Percentiles rank a stretch among this genome's conserved stretches.
phyloP scores from a whole-genome alignment of 2,797 vertebrate species.

The Phalloptychus januarius region DNA sequence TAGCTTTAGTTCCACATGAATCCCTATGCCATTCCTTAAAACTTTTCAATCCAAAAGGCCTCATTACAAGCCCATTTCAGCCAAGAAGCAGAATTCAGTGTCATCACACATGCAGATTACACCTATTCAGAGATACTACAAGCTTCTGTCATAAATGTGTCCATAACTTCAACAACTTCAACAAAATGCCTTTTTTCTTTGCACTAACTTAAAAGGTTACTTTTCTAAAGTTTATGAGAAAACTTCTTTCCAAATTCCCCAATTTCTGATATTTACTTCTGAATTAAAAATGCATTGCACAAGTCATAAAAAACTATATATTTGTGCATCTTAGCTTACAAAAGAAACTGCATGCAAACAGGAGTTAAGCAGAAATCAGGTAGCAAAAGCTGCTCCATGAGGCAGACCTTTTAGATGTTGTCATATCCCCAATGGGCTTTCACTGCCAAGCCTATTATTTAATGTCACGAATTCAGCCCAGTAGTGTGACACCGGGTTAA shows the following conservation, averaged over 20 bases:
- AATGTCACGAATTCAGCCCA: constrained; percentile 65
- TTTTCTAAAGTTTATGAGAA: not conserved
- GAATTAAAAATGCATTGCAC: constrained; percentile 15
- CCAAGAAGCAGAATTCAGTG: not conserved
- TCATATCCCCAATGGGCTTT: constrained; percentile 39
- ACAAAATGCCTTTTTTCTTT: not conserved
- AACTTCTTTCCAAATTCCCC: not conserved
- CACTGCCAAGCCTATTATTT: constrained; percentile 55
- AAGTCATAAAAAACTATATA: constrained; percentile 13
- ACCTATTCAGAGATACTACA: not conserved
- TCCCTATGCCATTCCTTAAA: constrained; percentile 19
- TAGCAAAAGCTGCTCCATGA: constrained; percentile 22
- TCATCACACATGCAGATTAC: constrained; percentile 2
- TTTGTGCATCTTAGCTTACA: constrained; percentile 21
- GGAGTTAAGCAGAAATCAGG: constrained; percentile 28
- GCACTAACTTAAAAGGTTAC: not conserved
- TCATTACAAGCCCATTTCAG: constrained; percentile 40
- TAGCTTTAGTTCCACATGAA: constrained; percentile 52
- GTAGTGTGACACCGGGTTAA: constrained; percentile 56
- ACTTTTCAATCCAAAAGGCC: constrained; percentile 33
- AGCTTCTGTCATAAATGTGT: not conserved
- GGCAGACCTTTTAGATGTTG: constrained; percentile 43
- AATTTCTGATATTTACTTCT: not conserved
- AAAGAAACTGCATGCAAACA: not conserved
- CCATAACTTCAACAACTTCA: not conserved